Percentiles rank a stretch among this genome's conserved stretches.
Evolutionary conservation across 2,888 invertebrate species (phyloP).

Genomic region (Laothoe populi): DNA sequence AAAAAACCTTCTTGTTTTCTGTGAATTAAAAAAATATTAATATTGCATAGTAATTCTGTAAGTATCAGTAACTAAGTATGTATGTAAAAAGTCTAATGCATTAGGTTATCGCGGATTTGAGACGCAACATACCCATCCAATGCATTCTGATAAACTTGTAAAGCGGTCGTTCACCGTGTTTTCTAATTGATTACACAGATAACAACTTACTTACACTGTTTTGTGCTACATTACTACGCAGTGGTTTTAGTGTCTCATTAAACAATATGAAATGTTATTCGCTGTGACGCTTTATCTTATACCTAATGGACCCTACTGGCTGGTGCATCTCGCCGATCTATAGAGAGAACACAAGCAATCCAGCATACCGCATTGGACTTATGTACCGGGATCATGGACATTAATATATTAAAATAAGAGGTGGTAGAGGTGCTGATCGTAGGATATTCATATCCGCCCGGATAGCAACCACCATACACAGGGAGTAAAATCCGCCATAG

Average conservation of each 20-base stretch:
- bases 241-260: background rate
- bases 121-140: background rate
- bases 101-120: conserved; percentile 9
- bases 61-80: background rate
- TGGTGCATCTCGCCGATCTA: no score
- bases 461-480: no score
- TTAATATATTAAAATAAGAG: no score
- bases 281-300: no score
- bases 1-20: no score
- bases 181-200: conserved; percentile 19
- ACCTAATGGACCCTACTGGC: no score
- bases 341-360: no score
- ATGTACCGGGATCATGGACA: no score
- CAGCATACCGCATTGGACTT: no score
- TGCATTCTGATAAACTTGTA: conserved; percentile 14
- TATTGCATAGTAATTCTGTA: background rate
- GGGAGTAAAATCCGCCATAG: no score
- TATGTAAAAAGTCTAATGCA: background rate
- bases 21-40: background rate
- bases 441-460: no score
- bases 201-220: background rate
- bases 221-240: conserved; percentile 5
- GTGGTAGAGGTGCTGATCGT: no score
- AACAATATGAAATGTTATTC: background rate
- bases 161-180: conserved; percentile 14